phyloP scores from a whole-genome alignment of 1,140 invertebrate genomes.

The Drosophila nebulosa region DNA sequence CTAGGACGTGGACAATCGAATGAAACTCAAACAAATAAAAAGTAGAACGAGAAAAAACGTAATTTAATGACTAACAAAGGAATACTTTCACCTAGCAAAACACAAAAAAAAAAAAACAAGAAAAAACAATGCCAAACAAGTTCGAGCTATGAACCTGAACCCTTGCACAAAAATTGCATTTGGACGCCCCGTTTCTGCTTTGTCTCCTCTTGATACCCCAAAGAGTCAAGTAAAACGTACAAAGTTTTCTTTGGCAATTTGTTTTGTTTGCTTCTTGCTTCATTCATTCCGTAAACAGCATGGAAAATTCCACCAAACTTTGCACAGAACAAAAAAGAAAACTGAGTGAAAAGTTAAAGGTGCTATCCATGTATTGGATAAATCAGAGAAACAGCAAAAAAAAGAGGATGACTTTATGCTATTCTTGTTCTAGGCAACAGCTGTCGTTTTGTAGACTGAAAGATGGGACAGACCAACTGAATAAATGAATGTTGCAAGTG shows the following conservation, averaged over 20 bases:
- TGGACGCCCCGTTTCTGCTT: neutral
- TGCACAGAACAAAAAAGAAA: conserved; percentile 42
- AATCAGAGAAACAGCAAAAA: conserved; percentile 29
- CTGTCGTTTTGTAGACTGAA: neutral
- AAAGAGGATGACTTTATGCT: too few species aligned
- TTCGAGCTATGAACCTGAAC: conserved; percentile 16
- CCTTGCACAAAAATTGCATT: conserved; percentile 63
- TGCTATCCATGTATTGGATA: conserved; percentile 48
- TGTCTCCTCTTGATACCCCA: conserved; percentile 12
- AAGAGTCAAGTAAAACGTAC: conserved; percentile 48
- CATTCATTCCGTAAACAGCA: conserved; percentile 70
- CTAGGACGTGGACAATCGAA: conserved; percentile 30
- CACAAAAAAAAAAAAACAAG: neutral
- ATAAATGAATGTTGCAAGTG: neutral
- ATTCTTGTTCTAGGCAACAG: neutral
- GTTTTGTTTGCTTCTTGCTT: conserved; percentile 71
- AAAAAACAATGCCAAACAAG: conserved; percentile 40
- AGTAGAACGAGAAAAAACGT: conserved; percentile 42
- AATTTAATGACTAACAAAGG: conserved; percentile 69
- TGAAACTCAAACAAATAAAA: conserved; percentile 42
- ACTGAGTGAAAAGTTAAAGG: conserved; percentile 55
- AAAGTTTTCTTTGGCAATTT: conserved; percentile 75
- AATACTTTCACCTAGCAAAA: conserved; percentile 42
- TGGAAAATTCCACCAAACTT: conserved; percentile 72
- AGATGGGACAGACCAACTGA: neutral